These are phyloP conservation scores for Cyrtodaria siliqua DNA, from an alignment of 2,888 invertebrate species.

Conservation along the genomic window DNA sequence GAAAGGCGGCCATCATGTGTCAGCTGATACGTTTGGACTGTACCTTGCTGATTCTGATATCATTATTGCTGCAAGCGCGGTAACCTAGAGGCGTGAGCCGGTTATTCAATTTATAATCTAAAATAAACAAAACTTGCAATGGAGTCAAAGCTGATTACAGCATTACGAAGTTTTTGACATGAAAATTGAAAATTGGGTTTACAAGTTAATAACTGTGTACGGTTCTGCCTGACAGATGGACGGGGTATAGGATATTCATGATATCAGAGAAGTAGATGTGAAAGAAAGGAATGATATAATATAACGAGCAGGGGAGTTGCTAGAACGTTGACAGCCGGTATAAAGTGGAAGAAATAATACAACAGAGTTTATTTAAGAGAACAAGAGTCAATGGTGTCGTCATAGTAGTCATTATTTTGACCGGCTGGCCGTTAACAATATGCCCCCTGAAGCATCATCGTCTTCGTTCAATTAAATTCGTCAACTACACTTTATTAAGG, in stretches of 20 bases:
- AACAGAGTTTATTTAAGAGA: no score
- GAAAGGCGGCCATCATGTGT: slow-evolving; percentile 19
- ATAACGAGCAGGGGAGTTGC: no score
- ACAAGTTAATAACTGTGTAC: slow-evolving; percentile 54
- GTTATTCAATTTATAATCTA: slow-evolving; percentile 54
- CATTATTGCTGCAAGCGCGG: slow-evolving; percentile 14
- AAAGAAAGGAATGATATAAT: no score
- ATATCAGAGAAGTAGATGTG: no score
- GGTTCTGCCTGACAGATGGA: slow-evolving; percentile 40
- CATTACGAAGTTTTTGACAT: slow-evolving; percentile 42
- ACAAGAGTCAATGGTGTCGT: no score
- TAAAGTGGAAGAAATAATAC: no score
- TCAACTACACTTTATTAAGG: no score
- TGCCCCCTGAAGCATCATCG: no score
- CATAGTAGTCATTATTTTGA: no score
- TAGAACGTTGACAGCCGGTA: no score
- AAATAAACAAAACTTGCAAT: slow-evolving; percentile 47
- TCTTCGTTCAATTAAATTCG: no score
- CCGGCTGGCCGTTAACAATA: no score
- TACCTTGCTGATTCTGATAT: slow-evolving; percentile 12
- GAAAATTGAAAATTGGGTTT: slow-evolving; percentile 59
- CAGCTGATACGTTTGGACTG: not conserved
- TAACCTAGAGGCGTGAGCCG: slow-evolving; percentile 19
- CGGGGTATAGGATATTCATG: not conserved
- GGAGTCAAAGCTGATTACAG: slow-evolving; percentile 48